These are phyloP conservation scores for Sarcophaga rosellei DNA, from an alignment of 2,888 invertebrate species.

Conservation along the genomic window DNA sequence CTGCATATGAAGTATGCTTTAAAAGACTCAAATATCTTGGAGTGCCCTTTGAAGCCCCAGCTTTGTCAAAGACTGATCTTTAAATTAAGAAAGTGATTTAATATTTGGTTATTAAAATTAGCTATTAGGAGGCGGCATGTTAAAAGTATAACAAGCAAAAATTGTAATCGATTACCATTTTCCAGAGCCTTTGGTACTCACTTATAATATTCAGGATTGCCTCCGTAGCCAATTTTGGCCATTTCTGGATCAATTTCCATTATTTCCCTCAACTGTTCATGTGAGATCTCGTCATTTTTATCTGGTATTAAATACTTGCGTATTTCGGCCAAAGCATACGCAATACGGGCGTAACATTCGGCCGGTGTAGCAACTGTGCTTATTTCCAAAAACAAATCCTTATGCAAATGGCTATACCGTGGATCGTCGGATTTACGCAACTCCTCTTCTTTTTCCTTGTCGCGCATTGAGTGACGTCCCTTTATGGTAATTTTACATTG, in stretches of 20 bases:
- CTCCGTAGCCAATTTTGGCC: conserved; percentile 62
- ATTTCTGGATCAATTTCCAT: conserved; percentile 71
- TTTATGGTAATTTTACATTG: conserved; percentile 97
- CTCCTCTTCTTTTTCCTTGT: conserved; percentile 91
- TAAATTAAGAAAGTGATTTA: not conserved
- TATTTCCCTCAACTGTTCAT: conserved; percentile 90
- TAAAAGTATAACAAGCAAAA: not conserved
- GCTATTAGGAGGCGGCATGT: too few relatives aligned
- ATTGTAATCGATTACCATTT: not conserved
- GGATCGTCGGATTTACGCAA: conserved; percentile 90
- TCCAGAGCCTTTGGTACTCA: conserved; percentile 5
- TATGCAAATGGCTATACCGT: conserved; percentile 92
- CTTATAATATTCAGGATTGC: conserved; percentile 51
- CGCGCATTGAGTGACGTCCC: conserved; percentile 95
- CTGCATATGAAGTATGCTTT: conserved; percentile 69
- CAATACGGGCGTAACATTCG: conserved; percentile 91
- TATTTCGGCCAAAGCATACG: conserved; percentile 90
- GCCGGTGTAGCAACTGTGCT: conserved; percentile 92
- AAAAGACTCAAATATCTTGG: conserved; percentile 75
- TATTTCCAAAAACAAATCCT: conserved; percentile 94
- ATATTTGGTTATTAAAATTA: not conserved
- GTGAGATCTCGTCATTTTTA: conserved; percentile 88
- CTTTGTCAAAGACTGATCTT: conserved; percentile 75
- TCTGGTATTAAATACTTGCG: conserved; percentile 83
- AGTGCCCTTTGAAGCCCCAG: conserved; percentile 71